Conservation (phyloP, 2,888 invertebrate genomes). For the Synergus gifuensis region DNA sequence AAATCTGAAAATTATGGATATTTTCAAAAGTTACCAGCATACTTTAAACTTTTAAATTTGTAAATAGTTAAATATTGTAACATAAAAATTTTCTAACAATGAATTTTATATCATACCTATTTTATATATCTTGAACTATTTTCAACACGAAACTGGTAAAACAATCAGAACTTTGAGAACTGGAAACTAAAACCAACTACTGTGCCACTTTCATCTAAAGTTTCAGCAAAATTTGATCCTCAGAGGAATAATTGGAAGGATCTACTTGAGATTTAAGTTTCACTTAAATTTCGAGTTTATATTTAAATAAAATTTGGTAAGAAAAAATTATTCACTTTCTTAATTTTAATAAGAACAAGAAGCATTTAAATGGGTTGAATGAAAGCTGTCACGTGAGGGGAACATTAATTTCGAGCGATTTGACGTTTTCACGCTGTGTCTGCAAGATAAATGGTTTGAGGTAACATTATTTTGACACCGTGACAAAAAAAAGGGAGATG, state of each 20-base stretch:
- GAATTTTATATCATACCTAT: neutral
- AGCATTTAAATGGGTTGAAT: neutral
- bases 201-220: neutral
- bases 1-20: too few relatives aligned
- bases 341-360: too few relatives aligned
- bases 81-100: neutral
- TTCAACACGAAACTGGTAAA: neutral
- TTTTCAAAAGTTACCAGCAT: too few relatives aligned
- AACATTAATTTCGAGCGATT: neutral
- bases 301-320: too few relatives aligned
- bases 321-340: too few relatives aligned
- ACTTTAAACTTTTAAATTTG: too few relatives aligned
- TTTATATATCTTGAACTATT: neutral
- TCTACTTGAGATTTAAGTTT: conserved; percentile 1
- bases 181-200: neutral
- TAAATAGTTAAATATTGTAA: too few relatives aligned
- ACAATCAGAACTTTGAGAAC: neutral
- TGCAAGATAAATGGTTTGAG: neutral
- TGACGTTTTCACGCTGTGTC: neutral
- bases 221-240: neutral
- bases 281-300: neutral
- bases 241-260: neutral
- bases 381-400: neutral
- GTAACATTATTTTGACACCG: neutral
- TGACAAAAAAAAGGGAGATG: neutral